Base-by-base conservation (phyloP, 2,113 vertebrate species). In the Carollia perspicillata region DNA sequence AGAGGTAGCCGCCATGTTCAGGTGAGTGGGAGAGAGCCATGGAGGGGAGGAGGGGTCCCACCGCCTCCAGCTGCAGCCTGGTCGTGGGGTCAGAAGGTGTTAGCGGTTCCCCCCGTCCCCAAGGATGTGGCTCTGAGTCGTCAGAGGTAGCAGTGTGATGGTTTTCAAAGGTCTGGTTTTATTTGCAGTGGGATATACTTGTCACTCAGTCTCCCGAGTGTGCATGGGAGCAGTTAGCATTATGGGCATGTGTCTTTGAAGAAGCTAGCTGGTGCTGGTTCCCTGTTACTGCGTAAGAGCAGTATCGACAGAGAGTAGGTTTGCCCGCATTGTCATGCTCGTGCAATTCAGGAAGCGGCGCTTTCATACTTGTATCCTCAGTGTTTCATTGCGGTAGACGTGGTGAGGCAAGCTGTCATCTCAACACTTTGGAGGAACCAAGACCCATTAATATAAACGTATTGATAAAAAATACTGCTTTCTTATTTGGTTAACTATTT, bases 81-180 rank as follows among this genome's bases (percentile, higher is more conserved):
- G 60, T 14, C 8, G 0, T 20, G 30, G 23, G 22, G 28, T 78
- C 58, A 4, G 77, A 65, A 51, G 33, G 42, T 9, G 2, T 30
- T 8, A 7, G 10, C 35, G 35, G 3, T 30, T 42, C 47, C 1
- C 0, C 65, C 13, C 18, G 0, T 37, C 51, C 35, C 78, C 23
- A 3, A 0, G 22, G 18, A 2, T 47, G 63, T 44, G 13, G 53
- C 42, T 4, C 18, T 35, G 49, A 16, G 18, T 40, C 66, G 17
- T 35, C 30, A 33, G 40, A 17, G 55, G 17, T 9, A 47, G 35
- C 26, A 33, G 16, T n/a, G 3, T 9, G 40, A 12, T 2, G 2
- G 40, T 33, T 84, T 69, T 60, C 40, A 33, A 3, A 53, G 55
- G 55, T 63, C 37, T 26, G 9, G 13, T 84, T 71, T 42, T 42